Evolutionary conservation across 2,888 invertebrate genomes (phyloP), one percentile per base, ranked within the genome.

Genomic region (Zelleria hepariella): DNA sequence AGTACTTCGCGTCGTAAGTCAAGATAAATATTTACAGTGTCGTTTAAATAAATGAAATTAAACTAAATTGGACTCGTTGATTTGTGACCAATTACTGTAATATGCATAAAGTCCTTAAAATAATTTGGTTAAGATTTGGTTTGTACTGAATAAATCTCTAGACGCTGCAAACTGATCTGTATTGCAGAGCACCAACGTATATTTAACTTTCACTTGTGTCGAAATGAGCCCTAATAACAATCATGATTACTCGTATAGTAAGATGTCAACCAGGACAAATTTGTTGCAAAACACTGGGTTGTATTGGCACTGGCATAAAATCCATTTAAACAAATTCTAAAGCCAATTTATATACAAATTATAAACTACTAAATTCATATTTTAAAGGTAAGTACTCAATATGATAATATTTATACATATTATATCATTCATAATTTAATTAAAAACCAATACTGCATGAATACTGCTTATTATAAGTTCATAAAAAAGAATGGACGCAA

Each of bases 401-500:
- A 15, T 15, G 15, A 32, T 32, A 32, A 10, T 32, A 42, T 42
- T 15, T 42, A 15, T 15, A 42, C 10, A 15, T 15, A 42, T 42
- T 42, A 42, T 42, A 15, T 42, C 32, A 72, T 65, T 60, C 47
- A 61, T 60, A 57, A 48, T 53, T 59, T 25, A 58, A 48, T 52
- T 27, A 24, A 23, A 49, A n/a, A n/a, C n/a, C n/a, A 61, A 61
- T 61, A 61, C 61, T 61, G 61, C 49, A 55, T 69, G 75, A 85
- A 87, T 86, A 86, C 86, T 86, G 86, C 68, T 80, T 72, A 70
- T 72, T 71, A 68, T 18, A 42, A 32, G 32, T 55, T 63, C 57
- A 70, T 73, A 58, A 47, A 62, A 73, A 72, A 78, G 75, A 75
- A 82, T 86, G 87, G 87, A 87, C 87, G 87, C 83, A 87, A 87